These are phyloP conservation scores for Caenorhabditis doughertyi DNA, from an alignment of 2,888 invertebrate species.

Conservation along the genomic window DNA sequence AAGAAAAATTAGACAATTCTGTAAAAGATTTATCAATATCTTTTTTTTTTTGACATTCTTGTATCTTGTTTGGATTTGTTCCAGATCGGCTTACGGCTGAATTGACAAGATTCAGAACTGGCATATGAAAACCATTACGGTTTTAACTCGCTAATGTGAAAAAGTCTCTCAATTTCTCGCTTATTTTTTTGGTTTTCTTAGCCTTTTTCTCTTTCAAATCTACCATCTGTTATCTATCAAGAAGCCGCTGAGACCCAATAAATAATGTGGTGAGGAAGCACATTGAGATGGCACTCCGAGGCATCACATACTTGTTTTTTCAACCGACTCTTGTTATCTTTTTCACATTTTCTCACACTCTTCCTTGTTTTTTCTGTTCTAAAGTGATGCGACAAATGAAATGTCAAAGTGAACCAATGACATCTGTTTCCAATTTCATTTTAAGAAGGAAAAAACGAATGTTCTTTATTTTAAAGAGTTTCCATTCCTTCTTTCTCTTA, in stretches of 20 bases:
- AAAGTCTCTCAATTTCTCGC: background rate
- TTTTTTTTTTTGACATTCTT: no score
- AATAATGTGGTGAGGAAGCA: constrained; percentile 45
- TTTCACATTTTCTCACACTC: constrained; percentile 32
- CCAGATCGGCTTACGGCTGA: no score
- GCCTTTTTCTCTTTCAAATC: background rate
- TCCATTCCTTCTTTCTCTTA: background rate
- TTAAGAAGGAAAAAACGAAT: background rate
- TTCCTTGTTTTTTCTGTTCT: constrained; percentile 19
- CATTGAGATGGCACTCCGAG: constrained; percentile 6
- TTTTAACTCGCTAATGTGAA: background rate
- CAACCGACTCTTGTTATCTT: constrained; percentile 22
- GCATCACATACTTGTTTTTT: constrained; percentile 34
- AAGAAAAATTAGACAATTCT: no score
- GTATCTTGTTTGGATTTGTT: background rate
- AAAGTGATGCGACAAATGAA: constrained; percentile 37
- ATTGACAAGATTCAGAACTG: no score
- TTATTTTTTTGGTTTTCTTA: constrained; percentile 11
- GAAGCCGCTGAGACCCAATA: constrained; percentile 29
- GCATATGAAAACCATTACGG: constrained; percentile 6
- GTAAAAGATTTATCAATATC: no score
- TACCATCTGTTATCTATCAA: constrained; percentile 35
- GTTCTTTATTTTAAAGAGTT: background rate
- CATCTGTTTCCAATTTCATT: constrained; percentile 40
- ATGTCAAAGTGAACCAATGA: constrained; percentile 32